Evolutionary conservation across 2,113 vertebrate species (phyloP).

Genomic region (Gasterosteus aculeatus): DNA sequence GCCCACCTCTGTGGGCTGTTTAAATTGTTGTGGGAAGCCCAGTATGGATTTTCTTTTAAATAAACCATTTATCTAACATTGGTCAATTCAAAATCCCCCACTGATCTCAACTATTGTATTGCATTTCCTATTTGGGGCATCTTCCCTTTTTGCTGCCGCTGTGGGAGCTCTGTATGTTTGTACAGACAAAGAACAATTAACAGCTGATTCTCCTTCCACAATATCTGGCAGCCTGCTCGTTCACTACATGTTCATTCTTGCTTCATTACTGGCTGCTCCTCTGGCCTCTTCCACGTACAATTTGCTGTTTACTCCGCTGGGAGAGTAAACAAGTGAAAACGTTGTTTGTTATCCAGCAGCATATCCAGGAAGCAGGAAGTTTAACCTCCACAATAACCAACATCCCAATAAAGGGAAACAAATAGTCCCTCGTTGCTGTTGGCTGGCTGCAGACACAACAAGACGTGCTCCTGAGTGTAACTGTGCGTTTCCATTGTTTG

Average conservation of each 20-base stretch:
- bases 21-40: neutral
- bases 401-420: conserved; percentile 56
- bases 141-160: neutral
- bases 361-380: conserved; percentile 71
- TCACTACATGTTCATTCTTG: conserved; percentile 36
- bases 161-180: conserved; percentile 3
- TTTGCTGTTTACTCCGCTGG: conserved; percentile 33
- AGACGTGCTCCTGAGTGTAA: conserved; percentile 29
- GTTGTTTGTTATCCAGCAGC: conserved; percentile 59
- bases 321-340: conserved; percentile 57
- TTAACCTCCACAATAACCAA: conserved; percentile 53
- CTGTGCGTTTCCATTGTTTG: conserved; percentile 55
- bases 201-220: conserved; percentile 50
- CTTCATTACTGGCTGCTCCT: conserved; percentile 18
- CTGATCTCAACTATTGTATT: conserved; percentile 15
- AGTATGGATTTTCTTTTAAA: neutral
- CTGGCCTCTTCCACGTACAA: conserved; percentile 27
- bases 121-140: neutral
- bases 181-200: conserved; percentile 50
- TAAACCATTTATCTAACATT: conserved; percentile 10
- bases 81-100: neutral
- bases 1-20: conserved; percentile 9
- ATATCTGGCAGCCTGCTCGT: conserved; percentile 33
- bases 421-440: conserved; percentile 25
- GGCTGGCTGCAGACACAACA: conserved; percentile 51